A percentile compares a stretch with the other conserved stretches of the same genome.
Evolutionary conservation across 2,888 invertebrate genomes (phyloP).

Genomic region (Philereme vetulata): DNA sequence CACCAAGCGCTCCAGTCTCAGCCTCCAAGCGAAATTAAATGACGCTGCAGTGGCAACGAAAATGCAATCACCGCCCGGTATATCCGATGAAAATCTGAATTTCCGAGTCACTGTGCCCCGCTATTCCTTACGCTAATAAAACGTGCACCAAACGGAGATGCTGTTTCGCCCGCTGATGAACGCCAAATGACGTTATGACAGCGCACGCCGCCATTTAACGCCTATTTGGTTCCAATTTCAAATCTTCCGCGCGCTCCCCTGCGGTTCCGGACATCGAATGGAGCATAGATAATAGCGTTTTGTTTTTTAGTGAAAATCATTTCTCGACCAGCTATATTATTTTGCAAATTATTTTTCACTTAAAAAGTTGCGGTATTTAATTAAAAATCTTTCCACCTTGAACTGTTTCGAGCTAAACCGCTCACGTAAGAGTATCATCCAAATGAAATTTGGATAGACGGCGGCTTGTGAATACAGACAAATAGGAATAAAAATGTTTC

Average conservation of each 20-base stretch:
- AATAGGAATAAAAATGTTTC: conserved; percentile 67
- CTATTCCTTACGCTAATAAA: conserved; percentile 84
- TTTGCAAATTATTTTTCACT: not conserved
- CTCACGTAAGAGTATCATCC: conserved; percentile 59
- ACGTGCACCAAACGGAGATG: conserved; percentile 81
- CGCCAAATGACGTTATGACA: conserved; percentile 83
- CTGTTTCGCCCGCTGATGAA: conserved; percentile 82
- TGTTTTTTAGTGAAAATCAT: conserved; percentile 55
- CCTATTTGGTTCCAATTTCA: conserved; percentile 86
- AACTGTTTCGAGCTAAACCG: conserved; percentile 54
- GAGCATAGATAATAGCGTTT: conserved; percentile 76
- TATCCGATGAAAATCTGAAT: conserved; percentile 81
- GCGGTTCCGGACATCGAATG: conserved; percentile 76
- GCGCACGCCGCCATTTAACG: conserved; percentile 86
- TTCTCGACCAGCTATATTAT: conserved; percentile 34
- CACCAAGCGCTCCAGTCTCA: conserved; percentile 59
- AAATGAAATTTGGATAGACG: conserved; percentile 69
- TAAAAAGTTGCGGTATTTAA: conserved; percentile 24
- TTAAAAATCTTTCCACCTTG: conserved; percentile 32
- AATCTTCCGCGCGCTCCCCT: conserved; percentile 82
- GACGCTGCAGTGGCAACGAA: conserved; percentile 78
- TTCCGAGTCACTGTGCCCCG: conserved; percentile 79
- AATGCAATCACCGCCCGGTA: conserved; percentile 80
- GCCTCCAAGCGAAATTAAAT: conserved; percentile 74
- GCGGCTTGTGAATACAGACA: conserved; percentile 60